phyloP scores from a whole-genome alignment of 2,113 vertebrate genomes.

The Ptyas mucosa region DNA sequence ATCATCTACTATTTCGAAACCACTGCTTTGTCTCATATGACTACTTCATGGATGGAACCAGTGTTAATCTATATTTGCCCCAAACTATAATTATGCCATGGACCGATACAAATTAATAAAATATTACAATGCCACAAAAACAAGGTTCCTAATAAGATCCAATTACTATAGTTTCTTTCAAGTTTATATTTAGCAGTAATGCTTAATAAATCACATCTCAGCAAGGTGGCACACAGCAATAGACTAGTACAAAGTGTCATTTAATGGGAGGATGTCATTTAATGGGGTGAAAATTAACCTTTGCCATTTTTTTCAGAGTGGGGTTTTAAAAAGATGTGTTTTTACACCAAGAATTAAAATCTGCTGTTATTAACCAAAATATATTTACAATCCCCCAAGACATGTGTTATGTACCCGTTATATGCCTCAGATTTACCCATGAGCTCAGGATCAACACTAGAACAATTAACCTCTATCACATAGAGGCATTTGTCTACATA shows the following conservation, averaged over 20 bases:
- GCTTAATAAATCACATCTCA: background rate
- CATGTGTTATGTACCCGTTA: background rate
- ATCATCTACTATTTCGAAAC: background rate
- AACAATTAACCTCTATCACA: constrained; percentile 34
- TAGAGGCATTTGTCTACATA: constrained; percentile 16
- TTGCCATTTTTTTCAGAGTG: too few relatives aligned
- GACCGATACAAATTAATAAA: background rate
- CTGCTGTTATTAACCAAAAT: too few relatives aligned
- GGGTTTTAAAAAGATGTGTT: too few relatives aligned
- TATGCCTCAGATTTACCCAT: background rate
- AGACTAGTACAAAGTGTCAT: too few relatives aligned
- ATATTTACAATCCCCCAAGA: too few relatives aligned
- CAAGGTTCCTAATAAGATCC: background rate
- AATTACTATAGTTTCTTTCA: background rate
- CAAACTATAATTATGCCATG: background rate
- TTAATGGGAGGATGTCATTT: too few relatives aligned
- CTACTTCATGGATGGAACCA: background rate
- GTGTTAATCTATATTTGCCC: background rate
- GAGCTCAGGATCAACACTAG: constrained; percentile 38
- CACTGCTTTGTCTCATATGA: background rate
- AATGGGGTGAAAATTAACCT: too few relatives aligned
- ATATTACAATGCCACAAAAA: background rate
- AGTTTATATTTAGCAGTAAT: background rate
- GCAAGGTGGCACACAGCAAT: background rate
- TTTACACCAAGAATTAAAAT: too few relatives aligned